A percentile compares a stretch with the other conserved stretches of the same genome.
Evolutionary conservation across 2,797 vertebrate species (phyloP).

Genomic region (Chelidonichthys spinosus): DNA sequence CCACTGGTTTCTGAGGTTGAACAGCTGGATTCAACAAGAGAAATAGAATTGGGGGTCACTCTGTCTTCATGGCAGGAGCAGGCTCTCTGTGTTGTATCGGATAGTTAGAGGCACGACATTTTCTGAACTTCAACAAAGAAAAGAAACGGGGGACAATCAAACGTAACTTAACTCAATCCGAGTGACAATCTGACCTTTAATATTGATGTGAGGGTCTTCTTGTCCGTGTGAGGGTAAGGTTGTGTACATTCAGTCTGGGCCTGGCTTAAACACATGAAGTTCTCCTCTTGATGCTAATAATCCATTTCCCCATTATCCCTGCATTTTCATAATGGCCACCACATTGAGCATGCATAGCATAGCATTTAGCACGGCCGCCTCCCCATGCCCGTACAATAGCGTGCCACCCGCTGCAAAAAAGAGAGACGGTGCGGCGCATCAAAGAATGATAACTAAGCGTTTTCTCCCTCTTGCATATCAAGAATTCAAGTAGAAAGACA

Average conservation of each 20-base stretch:
- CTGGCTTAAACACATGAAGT: slow-evolving; percentile 28
- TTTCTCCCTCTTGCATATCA: slow-evolving; percentile 82
- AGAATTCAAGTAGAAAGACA: slow-evolving; percentile 85
- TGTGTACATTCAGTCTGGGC: slow-evolving; percentile 74
- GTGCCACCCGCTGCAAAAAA: slow-evolving; percentile 24
- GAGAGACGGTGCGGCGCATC: slow-evolving; percentile 29
- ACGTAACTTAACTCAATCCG: slow-evolving; percentile 40
- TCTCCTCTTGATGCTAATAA: slow-evolving; percentile 45
- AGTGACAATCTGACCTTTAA: slow-evolving; percentile 38
- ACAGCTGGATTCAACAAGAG: slow-evolving; percentile 41
- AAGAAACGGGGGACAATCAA: slow-evolving; percentile 37
- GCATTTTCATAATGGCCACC: slow-evolving; percentile 45
- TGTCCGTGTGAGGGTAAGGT: slow-evolving; percentile 40
- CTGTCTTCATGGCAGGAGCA: slow-evolving; percentile 32
- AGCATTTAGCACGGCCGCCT: slow-evolving; percentile 23
- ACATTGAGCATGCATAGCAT: slow-evolving; percentile 69
- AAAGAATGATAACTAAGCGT: slow-evolving; percentile 47
- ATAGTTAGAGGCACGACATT: slow-evolving; percentile 71
- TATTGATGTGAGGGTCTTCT: slow-evolving; percentile 35
- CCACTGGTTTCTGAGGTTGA: slow-evolving; percentile 60
- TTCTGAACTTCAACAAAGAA: slow-evolving; percentile 39
- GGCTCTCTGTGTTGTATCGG: slow-evolving; percentile 43
- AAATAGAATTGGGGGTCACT: slow-evolving; percentile 35
- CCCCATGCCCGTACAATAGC: slow-evolving; percentile 29
- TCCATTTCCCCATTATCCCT: slow-evolving; percentile 39